phyloP scores from a whole-genome alignment of 2,888 invertebrate genomes.

The Caenorhabditis uteleia region DNA sequence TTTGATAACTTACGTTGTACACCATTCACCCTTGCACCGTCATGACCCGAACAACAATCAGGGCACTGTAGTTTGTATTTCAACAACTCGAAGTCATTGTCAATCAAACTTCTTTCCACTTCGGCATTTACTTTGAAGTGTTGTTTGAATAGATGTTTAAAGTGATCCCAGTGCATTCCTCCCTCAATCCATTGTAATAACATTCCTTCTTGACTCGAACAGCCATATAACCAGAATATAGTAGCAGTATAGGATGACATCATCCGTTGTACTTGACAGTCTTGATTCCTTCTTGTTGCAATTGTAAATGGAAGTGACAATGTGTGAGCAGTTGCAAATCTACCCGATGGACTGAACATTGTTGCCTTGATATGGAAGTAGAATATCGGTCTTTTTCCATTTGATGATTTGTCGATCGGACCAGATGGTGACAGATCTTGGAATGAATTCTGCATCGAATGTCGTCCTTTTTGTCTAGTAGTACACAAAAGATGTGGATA shows the following conservation, averaged over 20 bases:
- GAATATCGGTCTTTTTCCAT: conserved; percentile 67
- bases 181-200: conserved; percentile 58
- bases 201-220: conserved; percentile 61
- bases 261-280: conserved; percentile 69
- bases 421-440: conserved; percentile 59
- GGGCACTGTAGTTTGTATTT: conserved; percentile 66
- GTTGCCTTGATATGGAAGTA: conserved; percentile 67
- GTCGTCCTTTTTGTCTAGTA: conserved; percentile 65
- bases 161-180: conserved; percentile 67
- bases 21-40: conserved; percentile 53
- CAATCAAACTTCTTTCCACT: conserved; percentile 57
- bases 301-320: conserved; percentile 67
- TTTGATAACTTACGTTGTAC: conserved; percentile 43
- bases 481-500: conserved; percentile 68
- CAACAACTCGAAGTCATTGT: conserved; percentile 65
- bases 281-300: conserved; percentile 67
- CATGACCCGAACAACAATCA: conserved; percentile 56
- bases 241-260: conserved; percentile 69
- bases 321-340: conserved; percentile 66
- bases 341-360: conserved; percentile 60
- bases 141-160: conserved; percentile 65
- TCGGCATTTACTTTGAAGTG: conserved; percentile 66
- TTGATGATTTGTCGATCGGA: conserved; percentile 43
- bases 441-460: conserved; percentile 57
- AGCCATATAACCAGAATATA: conserved; percentile 68